Evolutionary conservation across 2,888 invertebrate genomes (phyloP), one percentile per base, ranked within the genome.

Genomic region (Melipona bicolor): DNA sequence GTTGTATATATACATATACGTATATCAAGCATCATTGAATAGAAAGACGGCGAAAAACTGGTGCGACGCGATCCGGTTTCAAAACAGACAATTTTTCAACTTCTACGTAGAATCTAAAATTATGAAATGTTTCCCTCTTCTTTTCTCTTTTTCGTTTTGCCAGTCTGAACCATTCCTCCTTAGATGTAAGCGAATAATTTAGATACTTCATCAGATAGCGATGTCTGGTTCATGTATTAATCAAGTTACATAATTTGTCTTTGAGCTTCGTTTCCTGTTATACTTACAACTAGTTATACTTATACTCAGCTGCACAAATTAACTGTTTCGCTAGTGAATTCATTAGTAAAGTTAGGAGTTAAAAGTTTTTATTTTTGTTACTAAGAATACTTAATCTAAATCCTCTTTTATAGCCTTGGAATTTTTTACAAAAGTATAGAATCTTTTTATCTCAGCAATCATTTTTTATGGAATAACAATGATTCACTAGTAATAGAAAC

Each of bases 21-120:
- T 24, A 61, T 61, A 27, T 61, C 17, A 21, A 21, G 72, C 78
- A 79, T 80, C 80, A 68, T 83, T 81, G 75, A 77, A 76, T 78
- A 52, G 61, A 67, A 54, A 69, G 62, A 73, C n/a, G 27, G 1
- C 27, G 27, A 27, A 78, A 64, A 62, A 17, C 80, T 71, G 62
- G 64, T n/a, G 54, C 52, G 70, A 76, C 79, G 72, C 74, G 80
- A 78, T 80, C 67, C 67, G 74, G 73, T 72, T 84, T 84, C 77
- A 72, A 89, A 81, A 77, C 74, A 49, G 59, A 56, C 75, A n/a
- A 69, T 80, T 80, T 88, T 72, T 76, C 76, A 65, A 79, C 64
- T 76, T 73, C 24, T 52, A 4, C 19, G 24, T 21, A 50, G 72
- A 49, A 72, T 56, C 50, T 50, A 50, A 32, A 6, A 61, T 85